A percentile compares a stretch with the other conserved stretches of the same genome.
Conservation (phyloP, 2,888 invertebrate genomes). For the Gastrophysa polygoni region DNA sequence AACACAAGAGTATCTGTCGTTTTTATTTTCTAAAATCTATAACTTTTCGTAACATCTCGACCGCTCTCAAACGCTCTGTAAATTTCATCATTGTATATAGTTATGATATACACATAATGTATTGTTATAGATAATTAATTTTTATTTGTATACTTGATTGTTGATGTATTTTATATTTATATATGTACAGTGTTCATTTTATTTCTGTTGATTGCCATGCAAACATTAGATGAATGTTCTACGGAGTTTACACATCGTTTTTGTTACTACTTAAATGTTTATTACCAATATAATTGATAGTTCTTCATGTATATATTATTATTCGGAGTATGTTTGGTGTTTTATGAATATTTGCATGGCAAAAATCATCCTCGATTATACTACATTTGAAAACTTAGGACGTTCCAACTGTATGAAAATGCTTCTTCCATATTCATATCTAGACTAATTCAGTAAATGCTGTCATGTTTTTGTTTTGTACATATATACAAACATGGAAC, state of each 20-base stretch:
- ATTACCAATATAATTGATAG: slow-evolving; percentile 39
- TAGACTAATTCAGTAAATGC: slow-evolving; percentile 30
- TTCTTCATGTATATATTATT: slow-evolving; percentile 38
- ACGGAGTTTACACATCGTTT: slow-evolving; percentile 37
- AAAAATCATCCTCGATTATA: slow-evolving; percentile 37
- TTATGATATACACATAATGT: slow-evolving; percentile 10
- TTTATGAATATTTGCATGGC: slow-evolving; percentile 46
- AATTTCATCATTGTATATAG: slow-evolving; percentile 43
- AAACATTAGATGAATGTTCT: slow-evolving; percentile 39
- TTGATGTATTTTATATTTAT: slow-evolving; percentile 46
- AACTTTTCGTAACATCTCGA: slow-evolving; percentile 37
- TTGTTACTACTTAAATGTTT: slow-evolving; percentile 45
- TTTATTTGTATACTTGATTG: slow-evolving; percentile 41
- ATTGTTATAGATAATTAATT: slow-evolving; percentile 32
- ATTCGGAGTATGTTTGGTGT: slow-evolving; percentile 30
- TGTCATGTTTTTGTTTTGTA: slow-evolving; percentile 22
- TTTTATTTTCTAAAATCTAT: slow-evolving; percentile 36
- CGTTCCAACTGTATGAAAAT: slow-evolving; percentile 35
- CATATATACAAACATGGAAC: slow-evolving; percentile 30
- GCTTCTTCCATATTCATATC: slow-evolving; percentile 43
- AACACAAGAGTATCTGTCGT: slow-evolving; percentile 18
- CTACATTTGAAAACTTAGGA: slow-evolving; percentile 19
- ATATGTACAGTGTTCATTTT: slow-evolving; percentile 44
- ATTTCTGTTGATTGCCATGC: slow-evolving; percentile 44
- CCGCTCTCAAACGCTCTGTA: slow-evolving; percentile 41